A percentile compares a stretch with the other conserved stretches of the same genome.
Conservation (phyloP, 2,113 vertebrate species). For the Myrmecobius fasciatus region DNA sequence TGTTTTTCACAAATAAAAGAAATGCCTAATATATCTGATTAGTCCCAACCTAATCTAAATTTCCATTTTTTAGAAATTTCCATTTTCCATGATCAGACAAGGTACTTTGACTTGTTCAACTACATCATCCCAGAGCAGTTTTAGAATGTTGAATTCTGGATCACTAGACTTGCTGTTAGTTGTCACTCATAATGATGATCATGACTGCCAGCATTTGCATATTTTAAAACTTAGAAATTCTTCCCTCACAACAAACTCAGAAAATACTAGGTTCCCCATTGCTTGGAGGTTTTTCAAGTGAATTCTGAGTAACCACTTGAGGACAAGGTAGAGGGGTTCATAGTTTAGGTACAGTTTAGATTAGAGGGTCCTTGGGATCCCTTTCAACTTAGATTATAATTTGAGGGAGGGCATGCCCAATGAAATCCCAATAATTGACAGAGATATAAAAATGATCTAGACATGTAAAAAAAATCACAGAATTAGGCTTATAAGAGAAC, state of each 20-base stretch:
- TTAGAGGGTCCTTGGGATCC: not conserved
- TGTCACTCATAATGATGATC: not conserved
- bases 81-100: not conserved
- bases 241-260: not conserved
- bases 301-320: not conserved
- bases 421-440: not conserved
- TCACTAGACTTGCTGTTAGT: not conserved
- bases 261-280: not conserved
- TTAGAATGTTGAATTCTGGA: not conserved
- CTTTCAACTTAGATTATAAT: not conserved
- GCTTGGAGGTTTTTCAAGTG: not conserved
- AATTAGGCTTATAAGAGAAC: not conserved
- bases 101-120: not conserved
- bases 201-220: not conserved
- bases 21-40: not conserved
- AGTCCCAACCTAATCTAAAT: not conserved
- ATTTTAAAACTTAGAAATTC: not conserved
- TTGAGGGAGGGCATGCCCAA: not conserved
- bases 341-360: not conserved
- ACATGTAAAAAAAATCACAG: not conserved
- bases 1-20: not conserved
- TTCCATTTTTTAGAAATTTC: not conserved
- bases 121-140: not conserved
- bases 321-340: not conserved
- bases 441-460: not conserved